These are phyloP conservation scores for Lycocorax pyrrhopterus DNA, from an alignment of 2,113 vertebrate genomes.

Conservation along the genomic window DNA sequence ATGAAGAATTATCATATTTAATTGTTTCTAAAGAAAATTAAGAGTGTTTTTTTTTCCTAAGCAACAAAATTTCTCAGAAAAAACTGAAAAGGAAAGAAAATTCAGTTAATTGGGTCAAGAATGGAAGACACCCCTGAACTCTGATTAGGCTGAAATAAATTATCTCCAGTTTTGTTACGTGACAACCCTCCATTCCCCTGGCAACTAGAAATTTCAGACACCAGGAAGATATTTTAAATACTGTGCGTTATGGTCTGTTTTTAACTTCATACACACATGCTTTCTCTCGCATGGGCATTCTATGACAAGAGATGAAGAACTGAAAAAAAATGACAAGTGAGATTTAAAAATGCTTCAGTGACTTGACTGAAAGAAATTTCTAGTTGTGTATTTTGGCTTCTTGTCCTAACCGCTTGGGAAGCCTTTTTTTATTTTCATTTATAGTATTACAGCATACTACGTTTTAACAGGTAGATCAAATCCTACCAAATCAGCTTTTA, in stretches of 20 bases:
- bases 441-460: neutral
- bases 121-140: constrained; percentile 50
- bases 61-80: neutral
- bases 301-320: constrained; percentile 32
- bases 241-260: constrained; percentile 49
- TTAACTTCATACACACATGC: constrained; percentile 51
- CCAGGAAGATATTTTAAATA: constrained; percentile 64
- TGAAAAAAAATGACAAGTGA: constrained; percentile 32
- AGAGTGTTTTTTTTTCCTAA: neutral
- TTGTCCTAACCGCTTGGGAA: neutral
- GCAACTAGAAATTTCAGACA: constrained; percentile 67
- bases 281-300: constrained; percentile 37
- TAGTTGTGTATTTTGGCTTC: constrained; percentile 13
- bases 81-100: constrained; percentile 28
- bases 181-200: constrained; percentile 43
- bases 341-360: constrained; percentile 34
- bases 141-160: constrained; percentile 46
- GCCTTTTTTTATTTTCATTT: neutral
- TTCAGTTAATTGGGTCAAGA: constrained; percentile 36
- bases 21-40: neutral
- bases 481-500: constrained; percentile 20
- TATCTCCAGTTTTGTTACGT: constrained; percentile 35
- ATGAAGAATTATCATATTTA: neutral
- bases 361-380: constrained; percentile 39
- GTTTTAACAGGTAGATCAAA: constrained; percentile 12